Percentiles rank a stretch among this genome's conserved stretches.
phyloP scores from a whole-genome alignment of 2,888 invertebrate species.

The Drosophila diplacantha region DNA sequence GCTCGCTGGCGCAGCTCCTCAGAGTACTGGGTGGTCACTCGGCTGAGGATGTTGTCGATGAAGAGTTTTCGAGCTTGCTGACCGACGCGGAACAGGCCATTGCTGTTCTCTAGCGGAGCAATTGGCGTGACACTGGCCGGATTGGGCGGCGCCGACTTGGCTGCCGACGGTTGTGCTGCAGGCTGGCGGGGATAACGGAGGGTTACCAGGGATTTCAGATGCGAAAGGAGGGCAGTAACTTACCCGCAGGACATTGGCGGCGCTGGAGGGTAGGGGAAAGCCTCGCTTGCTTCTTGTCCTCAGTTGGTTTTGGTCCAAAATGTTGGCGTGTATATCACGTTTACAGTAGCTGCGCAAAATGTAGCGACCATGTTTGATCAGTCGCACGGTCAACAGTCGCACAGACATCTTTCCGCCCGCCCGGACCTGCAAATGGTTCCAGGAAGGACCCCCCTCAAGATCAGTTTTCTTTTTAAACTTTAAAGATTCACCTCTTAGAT shows the following conservation, averaged over 20 bases:
- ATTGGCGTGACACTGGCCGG: constrained; percentile 25
- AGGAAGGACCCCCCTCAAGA: not conserved
- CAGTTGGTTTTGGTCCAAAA: constrained; percentile 76
- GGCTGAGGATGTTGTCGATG: constrained; percentile 84
- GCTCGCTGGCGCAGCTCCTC: constrained; percentile 82
- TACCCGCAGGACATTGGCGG: constrained; percentile 69
- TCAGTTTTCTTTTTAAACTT: not conserved
- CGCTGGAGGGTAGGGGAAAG: constrained; percentile 61
- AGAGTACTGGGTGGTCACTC: constrained; percentile 83
- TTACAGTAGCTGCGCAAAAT: constrained; percentile 79
- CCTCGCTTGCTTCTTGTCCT: constrained; percentile 73
- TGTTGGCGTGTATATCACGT: constrained; percentile 79
- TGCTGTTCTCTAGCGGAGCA: constrained; percentile 8
- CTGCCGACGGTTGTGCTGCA: constrained; percentile 33
- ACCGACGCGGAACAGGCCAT: constrained; percentile 79
- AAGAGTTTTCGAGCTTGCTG: constrained; percentile 83
- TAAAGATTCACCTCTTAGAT: constrained; percentile 11
- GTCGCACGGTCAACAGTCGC: constrained; percentile 79
- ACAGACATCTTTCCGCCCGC: constrained; percentile 79
- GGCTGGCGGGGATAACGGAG: constrained; percentile 20
- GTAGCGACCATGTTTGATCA: constrained; percentile 82
- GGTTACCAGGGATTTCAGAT: not conserved
- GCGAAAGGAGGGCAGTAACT: constrained; percentile 30
- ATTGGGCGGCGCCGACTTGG: constrained; percentile 26
- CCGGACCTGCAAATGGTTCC: constrained; percentile 4